Percentiles rank a stretch among this genome's conserved stretches.
phyloP scores from a whole-genome alignment of 2,888 invertebrate genomes.

The Chrysina gloriosa region DNA sequence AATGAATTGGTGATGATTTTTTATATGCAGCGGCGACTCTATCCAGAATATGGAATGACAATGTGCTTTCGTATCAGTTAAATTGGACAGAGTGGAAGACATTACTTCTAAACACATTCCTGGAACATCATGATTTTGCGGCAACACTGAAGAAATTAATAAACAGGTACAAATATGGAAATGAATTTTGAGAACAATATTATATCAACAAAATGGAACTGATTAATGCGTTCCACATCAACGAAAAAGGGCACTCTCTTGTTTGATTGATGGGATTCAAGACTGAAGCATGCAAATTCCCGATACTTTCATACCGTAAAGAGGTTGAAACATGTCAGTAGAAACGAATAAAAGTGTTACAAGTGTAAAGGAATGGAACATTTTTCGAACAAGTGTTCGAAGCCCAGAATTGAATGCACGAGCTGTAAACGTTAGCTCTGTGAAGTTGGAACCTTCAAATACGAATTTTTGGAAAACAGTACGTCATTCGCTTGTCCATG shows the following conservation, averaged over 20 bases:
- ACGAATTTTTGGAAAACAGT: too few species aligned
- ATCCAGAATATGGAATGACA: constrained; percentile 26
- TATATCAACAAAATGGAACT: constrained; percentile 50
- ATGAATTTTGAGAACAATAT: constrained; percentile 45
- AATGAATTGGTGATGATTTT: constrained; percentile 43
- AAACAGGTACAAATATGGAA: constrained; percentile 38
- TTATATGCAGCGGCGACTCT: constrained; percentile 28
- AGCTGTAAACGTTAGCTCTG: too few species aligned
- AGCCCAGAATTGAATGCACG: constrained; percentile 3
- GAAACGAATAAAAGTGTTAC: too few species aligned
- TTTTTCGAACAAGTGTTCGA: constrained; percentile 1
- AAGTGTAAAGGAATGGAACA: not conserved
- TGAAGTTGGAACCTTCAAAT: too few species aligned
- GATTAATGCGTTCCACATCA: constrained; percentile 36
- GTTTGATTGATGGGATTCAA: constrained; percentile 43
- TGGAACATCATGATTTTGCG: constrained; percentile 34
- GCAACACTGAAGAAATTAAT: constrained; percentile 18
- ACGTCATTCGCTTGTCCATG: too few species aligned
- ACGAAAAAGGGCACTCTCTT: constrained; percentile 43
- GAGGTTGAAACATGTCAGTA: too few species aligned
- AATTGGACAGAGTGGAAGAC: constrained; percentile 31
- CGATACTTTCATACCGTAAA: too few species aligned
- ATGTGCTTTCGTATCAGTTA: not conserved
- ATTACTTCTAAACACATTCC: constrained; percentile 28
- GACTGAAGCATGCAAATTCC: constrained; percentile 39